phyloP scores from a whole-genome alignment of 2,888 invertebrate species.

The Ophioninae sp. region DNA sequence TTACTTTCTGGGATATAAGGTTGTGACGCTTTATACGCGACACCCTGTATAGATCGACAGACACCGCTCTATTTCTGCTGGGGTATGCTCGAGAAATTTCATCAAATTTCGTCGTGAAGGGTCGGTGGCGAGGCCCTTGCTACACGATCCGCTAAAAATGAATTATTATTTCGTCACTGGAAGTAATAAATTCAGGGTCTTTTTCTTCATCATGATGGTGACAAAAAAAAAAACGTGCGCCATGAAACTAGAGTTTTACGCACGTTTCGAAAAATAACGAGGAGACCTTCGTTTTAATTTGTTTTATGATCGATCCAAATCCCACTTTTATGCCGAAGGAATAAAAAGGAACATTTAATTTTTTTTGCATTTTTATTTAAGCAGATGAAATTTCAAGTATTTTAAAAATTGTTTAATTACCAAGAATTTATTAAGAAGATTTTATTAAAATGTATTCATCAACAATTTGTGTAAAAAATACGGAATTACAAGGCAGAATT shows the following conservation, averaged over 20 bases:
- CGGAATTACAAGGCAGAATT: too few relatives aligned
- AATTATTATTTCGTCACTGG: slow-evolving; percentile 34
- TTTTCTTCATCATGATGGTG: not conserved
- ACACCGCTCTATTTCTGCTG: slow-evolving; percentile 15
- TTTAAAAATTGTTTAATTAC: not conserved
- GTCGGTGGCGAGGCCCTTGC: not conserved
- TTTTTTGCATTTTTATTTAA: too few relatives aligned
- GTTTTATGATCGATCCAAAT: not conserved
- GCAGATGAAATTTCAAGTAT: not conserved
- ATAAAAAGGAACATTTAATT: not conserved
- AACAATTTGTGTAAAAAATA: too few relatives aligned
- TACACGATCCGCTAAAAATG: slow-evolving; percentile 36
- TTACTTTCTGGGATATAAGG: not conserved
- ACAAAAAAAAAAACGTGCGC: not conserved
- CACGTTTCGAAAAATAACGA: not conserved
- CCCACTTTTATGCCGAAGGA: not conserved
- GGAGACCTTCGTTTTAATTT: not conserved
- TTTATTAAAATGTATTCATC: not conserved
- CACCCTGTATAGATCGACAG: not conserved
- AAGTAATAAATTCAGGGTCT: not conserved
- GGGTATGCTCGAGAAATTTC: slow-evolving; percentile 46
- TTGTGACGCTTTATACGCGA: not conserved
- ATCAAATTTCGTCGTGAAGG: slow-evolving; percentile 38
- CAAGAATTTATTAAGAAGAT: not conserved
- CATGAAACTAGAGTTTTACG: not conserved